Evolutionary conservation across 1,140 invertebrate genomes (phyloP).

Genomic region (Meloidogyne exigua): DNA sequence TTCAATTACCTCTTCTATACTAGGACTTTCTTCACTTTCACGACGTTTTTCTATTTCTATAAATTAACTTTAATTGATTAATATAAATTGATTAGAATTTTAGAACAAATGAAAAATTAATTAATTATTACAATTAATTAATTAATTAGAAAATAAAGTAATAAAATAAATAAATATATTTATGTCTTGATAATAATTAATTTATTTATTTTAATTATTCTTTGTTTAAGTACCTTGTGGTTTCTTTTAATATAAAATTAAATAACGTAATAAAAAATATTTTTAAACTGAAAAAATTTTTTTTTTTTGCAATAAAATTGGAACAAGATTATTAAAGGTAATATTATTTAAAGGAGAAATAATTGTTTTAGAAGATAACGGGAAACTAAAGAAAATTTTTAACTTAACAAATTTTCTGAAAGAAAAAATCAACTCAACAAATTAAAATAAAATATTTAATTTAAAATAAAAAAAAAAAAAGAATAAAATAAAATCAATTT

Average conservation of each 20-base stretch:
- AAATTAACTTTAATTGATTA: background rate
- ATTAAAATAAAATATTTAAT: too few relatives aligned
- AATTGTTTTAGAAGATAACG: too few relatives aligned
- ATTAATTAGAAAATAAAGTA: background rate
- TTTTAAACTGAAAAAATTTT: background rate
- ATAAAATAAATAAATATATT: too few relatives aligned
- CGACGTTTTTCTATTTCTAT: background rate
- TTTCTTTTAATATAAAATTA: background rate
- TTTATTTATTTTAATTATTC: background rate
- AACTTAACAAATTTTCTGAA: too few relatives aligned
- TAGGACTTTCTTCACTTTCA: background rate
- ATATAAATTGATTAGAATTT: background rate
- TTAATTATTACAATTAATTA: background rate
- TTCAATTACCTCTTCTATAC: background rate
- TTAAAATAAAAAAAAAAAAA: background rate
- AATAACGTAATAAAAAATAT: background rate
- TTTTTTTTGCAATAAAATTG: conserved; percentile 3
- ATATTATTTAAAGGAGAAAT: too few relatives aligned
- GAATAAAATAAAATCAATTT: background rate
- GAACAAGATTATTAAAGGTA: too few relatives aligned
- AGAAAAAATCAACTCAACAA: too few relatives aligned
- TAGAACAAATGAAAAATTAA: background rate
- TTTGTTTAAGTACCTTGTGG: conserved; percentile 1
- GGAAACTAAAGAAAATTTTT: too few relatives aligned
- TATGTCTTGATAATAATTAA: background rate